These are phyloP conservation scores for Phoebastria nigripes DNA, from an alignment of 2,797 vertebrate species.

Conservation along the genomic window DNA sequence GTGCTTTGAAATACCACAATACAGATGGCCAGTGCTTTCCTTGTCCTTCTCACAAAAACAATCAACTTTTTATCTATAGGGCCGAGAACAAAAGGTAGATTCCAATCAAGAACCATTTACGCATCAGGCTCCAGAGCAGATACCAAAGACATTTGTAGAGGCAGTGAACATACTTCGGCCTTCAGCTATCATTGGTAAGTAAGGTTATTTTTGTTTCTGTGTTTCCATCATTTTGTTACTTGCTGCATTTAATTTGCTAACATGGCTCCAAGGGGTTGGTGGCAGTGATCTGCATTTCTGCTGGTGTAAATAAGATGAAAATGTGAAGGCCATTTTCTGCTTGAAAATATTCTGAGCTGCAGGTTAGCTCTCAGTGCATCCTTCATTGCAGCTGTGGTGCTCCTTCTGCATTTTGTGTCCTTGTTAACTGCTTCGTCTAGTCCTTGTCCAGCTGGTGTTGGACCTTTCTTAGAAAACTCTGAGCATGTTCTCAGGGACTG, in stretches of 20 bases:
- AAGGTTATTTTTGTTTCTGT: background rate
- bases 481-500: background rate
- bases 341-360: background rate
- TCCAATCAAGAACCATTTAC: conserved; percentile 87
- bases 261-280: rapidly evolving
- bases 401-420: background rate
- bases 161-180: conserved; percentile 91
- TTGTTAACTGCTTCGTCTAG: background rate
- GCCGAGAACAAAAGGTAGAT: conserved; percentile 78
- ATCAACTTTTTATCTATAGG: conserved; percentile 67
- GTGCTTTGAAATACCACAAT: rapidly evolving
- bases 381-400: background rate
- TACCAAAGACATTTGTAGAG: conserved; percentile 85
- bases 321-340: rapidly evolving
- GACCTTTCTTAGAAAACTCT: background rate
- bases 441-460: background rate
- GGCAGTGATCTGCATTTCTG: background rate
- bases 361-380: background rate
- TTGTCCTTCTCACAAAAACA: background rate
- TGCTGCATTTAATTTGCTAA: background rate
- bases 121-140: conserved; percentile 79
- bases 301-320: background rate
- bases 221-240: rapidly evolving
- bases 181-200: conserved; percentile 90
- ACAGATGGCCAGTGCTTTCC: rapidly evolving